Conservation (phyloP, 2,113 vertebrate genomes). For the Chamaea fasciata region DNA sequence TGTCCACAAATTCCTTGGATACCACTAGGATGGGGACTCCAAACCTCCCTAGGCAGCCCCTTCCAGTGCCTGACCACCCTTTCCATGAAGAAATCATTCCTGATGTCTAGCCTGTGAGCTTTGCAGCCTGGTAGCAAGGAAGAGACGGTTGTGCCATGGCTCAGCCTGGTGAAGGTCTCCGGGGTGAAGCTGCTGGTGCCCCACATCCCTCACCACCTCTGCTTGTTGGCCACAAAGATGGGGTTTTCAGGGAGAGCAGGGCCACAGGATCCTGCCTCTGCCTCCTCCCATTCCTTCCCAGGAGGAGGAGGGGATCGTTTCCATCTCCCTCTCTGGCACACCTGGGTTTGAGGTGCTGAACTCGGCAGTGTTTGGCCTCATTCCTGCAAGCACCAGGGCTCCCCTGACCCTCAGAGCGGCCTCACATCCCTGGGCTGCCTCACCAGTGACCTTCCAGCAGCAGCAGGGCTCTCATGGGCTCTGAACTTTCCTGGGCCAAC, state of each 20-base stretch:
- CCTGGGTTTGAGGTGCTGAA: not conserved
- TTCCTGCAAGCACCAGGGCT: not conserved
- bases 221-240: not conserved
- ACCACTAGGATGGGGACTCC: not conserved
- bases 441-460: rapidly evolving
- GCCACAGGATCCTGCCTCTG: not conserved
- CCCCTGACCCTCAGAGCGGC: not conserved
- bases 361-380: not conserved
- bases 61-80: not conserved
- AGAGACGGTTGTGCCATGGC: rapidly evolving
- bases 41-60: not conserved
- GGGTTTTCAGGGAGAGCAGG: not conserved
- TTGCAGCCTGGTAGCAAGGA: not conserved
- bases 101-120: not conserved
- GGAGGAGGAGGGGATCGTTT: not conserved
- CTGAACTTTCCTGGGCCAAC: not conserved
- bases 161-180: not conserved
- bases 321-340: not conserved
- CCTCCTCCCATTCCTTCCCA: not conserved
- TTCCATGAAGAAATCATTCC: not conserved
- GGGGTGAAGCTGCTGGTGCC: not conserved
- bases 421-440: not conserved
- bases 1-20: not conserved
- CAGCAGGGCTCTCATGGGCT: rapidly evolving
- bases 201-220: not conserved